Conservation (phyloP, 2,888 invertebrate species). For the Hermaeophaga mercurialis region DNA sequence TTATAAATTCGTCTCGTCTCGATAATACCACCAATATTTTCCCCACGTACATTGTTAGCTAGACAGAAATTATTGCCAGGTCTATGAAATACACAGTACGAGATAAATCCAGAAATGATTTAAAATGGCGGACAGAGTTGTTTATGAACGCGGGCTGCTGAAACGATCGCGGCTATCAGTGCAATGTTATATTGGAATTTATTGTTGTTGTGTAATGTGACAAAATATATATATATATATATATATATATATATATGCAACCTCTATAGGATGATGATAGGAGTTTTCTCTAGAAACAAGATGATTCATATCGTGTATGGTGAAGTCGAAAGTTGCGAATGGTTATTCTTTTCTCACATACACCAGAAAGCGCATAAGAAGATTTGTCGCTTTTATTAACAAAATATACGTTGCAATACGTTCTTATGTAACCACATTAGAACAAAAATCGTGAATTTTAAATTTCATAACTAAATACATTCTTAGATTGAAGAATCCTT, state of each 20-base stretch:
- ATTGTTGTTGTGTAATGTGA: constrained; percentile 31
- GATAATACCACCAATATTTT: constrained; percentile 24
- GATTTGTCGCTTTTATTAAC: too few species aligned
- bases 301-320: constrained; percentile 15
- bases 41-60: constrained; percentile 36
- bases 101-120: constrained; percentile 41
- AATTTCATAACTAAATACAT: too few species aligned
- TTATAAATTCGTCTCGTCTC: constrained; percentile 13
- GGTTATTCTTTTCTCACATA: too few species aligned
- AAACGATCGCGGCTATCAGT: constrained; percentile 32
- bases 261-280: constrained; percentile 20
- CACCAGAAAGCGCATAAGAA: too few species aligned
- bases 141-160: constrained; percentile 31
- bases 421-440: too few species aligned
- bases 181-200: constrained; percentile 29
- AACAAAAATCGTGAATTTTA: too few species aligned
- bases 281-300: constrained; percentile 13
- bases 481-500: too few species aligned
- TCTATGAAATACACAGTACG: constrained; percentile 36
- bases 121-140: constrained; percentile 33
- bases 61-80: constrained; percentile 36
- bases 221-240: too few species aligned
- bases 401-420: too few species aligned
- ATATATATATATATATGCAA: too few species aligned
- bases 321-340: too few species aligned